These are phyloP conservation scores for Notoglanidium macrostoma DNA, from an alignment of 2,797 vertebrate genomes.

Conservation along the genomic window DNA sequence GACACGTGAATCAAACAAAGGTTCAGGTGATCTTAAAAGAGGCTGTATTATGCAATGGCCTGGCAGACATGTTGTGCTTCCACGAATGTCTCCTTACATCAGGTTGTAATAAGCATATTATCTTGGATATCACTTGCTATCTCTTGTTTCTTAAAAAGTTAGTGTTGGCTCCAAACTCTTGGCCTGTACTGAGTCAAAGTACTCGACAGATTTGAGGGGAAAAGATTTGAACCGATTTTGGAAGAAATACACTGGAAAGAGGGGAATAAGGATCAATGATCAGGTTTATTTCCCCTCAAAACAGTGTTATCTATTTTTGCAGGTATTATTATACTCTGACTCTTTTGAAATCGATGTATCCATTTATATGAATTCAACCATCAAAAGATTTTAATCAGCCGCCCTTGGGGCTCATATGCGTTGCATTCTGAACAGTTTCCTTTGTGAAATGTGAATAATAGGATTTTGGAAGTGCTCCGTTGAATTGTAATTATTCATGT, in stretches of 20 bases:
- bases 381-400: slow-evolving; percentile 17
- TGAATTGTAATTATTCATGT: slow-evolving; percentile 36
- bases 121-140: not conserved
- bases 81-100: not conserved
- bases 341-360: not conserved
- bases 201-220: not conserved
- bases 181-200: not conserved
- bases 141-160: not conserved
- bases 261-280: not conserved
- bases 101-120: not conserved
- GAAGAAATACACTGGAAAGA: not conserved
- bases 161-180: not conserved
- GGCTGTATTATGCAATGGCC: not conserved
- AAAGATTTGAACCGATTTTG: not conserved
- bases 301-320: not conserved
- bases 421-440: not conserved
- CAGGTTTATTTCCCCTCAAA: not conserved
- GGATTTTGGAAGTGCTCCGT: slow-evolving; percentile 13
- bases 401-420: not conserved
- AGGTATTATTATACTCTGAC: not conserved
- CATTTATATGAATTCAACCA: not conserved
- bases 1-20: not conserved
- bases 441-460: slow-evolving; percentile 34
- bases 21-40: not conserved
- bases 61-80: not conserved